Evolutionary conservation across 2,888 invertebrate genomes (phyloP), one percentile per base, ranked within the genome.

Genomic region (Cantharis lateralis): DNA sequence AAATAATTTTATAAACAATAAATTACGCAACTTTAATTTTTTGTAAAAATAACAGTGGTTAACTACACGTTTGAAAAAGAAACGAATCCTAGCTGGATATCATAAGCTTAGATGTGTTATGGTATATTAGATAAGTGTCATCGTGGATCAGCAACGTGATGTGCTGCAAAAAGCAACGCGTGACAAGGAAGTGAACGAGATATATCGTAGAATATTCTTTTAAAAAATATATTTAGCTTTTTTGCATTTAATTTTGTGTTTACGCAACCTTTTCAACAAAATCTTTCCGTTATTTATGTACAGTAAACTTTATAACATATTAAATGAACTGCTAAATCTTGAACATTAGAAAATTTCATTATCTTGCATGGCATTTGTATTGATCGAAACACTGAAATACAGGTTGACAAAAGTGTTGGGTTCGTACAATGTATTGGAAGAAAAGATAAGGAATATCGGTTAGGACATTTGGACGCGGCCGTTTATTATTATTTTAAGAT

Each of bases 101-200:
- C 82, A 82, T 80, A 82, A 83, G 84, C 83, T 84, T 84, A 84
- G 84, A 84, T 83, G 82, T 84, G 83, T 84, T 84, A 84, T 84
- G 84, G 83, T 84, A 84, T 84, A 84, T 84, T 84, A 84, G 84
- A 84, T 84, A 83, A 84, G 84, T 84, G 84, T 84, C 84, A 84
- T 82, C 82, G 81, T 77, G 83, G 83, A 84, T 84, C 84, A 84
- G 79, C 81, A 80, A 83, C 81, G 84, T 80, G 80, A 80, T 79
- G 78, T 77, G 78, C 83, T 80, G 81, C 79, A 80, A 82, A 83
- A 81, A 82, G 80, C 82, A 80, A 80, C 79, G 83, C 84, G 84
- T 84, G 84, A 84, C 81, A 78, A 75, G 83, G 78, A 82, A 82
- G 81, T 82, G 81, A 82, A 83, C 80, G 80, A 83, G 81, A 79